Evolutionary conservation across 2,797 vertebrate genomes (phyloP).

Genomic region (Takifugu ocellatus): DNA sequence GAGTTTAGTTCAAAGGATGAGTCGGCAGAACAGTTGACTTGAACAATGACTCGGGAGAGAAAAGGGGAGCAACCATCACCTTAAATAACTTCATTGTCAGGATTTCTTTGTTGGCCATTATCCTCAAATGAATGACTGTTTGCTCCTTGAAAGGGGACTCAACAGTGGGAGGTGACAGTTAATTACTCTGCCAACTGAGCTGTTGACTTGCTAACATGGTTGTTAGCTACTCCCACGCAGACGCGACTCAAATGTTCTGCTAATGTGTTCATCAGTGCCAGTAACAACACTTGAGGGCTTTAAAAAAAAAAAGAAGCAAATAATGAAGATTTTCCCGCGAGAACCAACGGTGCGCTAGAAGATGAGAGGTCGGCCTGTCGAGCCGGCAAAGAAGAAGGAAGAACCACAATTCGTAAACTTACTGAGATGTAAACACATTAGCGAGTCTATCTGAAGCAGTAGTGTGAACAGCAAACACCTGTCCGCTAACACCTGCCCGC

Average conservation of each 20-base stretch:
- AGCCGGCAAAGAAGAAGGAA: too few species aligned
- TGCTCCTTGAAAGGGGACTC: conserved; percentile 27
- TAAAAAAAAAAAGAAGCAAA: too few species aligned
- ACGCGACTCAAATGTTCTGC: too few species aligned
- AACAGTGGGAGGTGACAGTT: conserved; percentile 35
- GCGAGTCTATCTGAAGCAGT: not conserved
- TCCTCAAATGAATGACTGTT: conserved; percentile 47
- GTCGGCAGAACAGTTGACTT: not conserved
- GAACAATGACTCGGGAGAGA: not conserved
- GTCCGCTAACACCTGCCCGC: not conserved
- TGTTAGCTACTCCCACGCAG: conserved; percentile 4
- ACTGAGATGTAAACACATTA: too few species aligned
- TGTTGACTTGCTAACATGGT: conserved; percentile 34
- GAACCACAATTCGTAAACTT: too few species aligned
- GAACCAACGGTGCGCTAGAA: too few species aligned
- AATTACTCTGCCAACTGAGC: conserved; percentile 36
- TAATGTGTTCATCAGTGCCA: too few species aligned
- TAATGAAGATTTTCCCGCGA: too few species aligned
- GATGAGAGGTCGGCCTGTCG: too few species aligned
- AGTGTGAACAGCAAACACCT: not conserved
- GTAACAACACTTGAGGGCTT: too few species aligned
- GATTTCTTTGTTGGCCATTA: conserved; percentile 43
- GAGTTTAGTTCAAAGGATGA: not conserved
- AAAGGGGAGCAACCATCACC: conserved; percentile 20
- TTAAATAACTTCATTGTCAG: conserved; percentile 57